Base-by-base conservation (phyloP, 2,797 vertebrate species). In the Coregonus suidteri region DNA sequence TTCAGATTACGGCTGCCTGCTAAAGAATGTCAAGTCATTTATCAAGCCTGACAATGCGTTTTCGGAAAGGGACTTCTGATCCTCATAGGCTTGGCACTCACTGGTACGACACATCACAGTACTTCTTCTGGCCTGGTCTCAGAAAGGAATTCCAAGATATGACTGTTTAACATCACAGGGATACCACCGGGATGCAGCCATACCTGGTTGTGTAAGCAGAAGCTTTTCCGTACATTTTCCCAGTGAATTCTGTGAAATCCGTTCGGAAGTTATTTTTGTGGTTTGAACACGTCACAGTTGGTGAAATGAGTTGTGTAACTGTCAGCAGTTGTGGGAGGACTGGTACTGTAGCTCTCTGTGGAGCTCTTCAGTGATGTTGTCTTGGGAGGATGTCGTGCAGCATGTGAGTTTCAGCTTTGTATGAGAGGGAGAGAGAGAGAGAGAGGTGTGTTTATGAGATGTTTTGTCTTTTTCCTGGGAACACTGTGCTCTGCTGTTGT, bases 1-100 rank as follows among this genome's bases (percentile, higher is more conserved):
- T 74, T 62, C 34, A 74, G 30, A 74, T 59, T 74, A 64, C 15
- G 20, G 54, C 56, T 62, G 73, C 11, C n/a, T 25, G 65, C 34
- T 68, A 73, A 72, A 59, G 59, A 74, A 81, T 73, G 73, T 75
- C 69, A 64, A 68, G 78, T 74, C 20, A 71, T 74, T 14, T 16
- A 56, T 75, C 69, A 71, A 56, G 62, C 67, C 73, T 54, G 51
- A 59, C 72, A 41, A 77, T 77, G 20, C 35, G 65, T 73, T 62
- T 80, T 53, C 59, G 53, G 5, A 35, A 71, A 72, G 56, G 70
- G 30, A 69, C 53, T 64, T 77, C 66, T 73, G 65, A 71, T 79
- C 15, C 53, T 75, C 59, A 7, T 30, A 78, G 37, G 65, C 74
- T 79, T 76, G 75, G 73, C n/a, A 52, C 70, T 79, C 65, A 70